Evolutionary conservation across 2,888 invertebrate genomes (phyloP), one percentile per base, ranked within the genome.

Genomic region (Heliconius charithonia): DNA sequence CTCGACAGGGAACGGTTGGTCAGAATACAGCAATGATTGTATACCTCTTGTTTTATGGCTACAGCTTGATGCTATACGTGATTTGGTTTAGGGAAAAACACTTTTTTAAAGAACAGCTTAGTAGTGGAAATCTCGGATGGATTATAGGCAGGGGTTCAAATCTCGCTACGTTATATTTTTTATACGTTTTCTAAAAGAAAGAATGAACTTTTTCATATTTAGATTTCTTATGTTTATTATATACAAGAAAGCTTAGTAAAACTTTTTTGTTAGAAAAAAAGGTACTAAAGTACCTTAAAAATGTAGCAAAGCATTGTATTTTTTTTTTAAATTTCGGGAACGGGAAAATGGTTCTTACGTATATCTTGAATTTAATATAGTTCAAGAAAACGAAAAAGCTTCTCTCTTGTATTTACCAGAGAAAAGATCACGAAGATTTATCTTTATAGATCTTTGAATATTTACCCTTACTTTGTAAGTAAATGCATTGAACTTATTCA

Each of bases 11-110:
- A 80, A 29, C 77, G 78, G 78, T 80, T 79, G 80, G 73, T 66
- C 81, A 78, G 76, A 80, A 80, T 80, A 70, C 76, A 79, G 81
- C 80, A 71, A 78, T 79, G 75, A 83, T 83, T 82, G 81, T 77
- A 82, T 78, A 63, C 78, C 65, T 77, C 80, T 77, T 80, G 73
- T 80, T 82, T 82, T 83, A 83, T 77, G 80, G 70, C 72, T 78
- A 76, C 74, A 59, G 59, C 75, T 79, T 32, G 41, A 74, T 63
- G 41, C 13, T 62, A 27, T 59, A 73, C 19, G 41, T 63, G 73
- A 37, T 41, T 59, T 74, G 63, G 41, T 72, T 59, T 72, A 59
- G 32, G 32, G 13, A 3, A 22, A 4, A 32, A 72, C 9, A 37
- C 3, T 22, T 29, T 29, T 32, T 22, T 29, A 3, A 59, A 59